Conservation (phyloP, 2,797 vertebrate genomes). For the Rhodeus uyekii region DNA sequence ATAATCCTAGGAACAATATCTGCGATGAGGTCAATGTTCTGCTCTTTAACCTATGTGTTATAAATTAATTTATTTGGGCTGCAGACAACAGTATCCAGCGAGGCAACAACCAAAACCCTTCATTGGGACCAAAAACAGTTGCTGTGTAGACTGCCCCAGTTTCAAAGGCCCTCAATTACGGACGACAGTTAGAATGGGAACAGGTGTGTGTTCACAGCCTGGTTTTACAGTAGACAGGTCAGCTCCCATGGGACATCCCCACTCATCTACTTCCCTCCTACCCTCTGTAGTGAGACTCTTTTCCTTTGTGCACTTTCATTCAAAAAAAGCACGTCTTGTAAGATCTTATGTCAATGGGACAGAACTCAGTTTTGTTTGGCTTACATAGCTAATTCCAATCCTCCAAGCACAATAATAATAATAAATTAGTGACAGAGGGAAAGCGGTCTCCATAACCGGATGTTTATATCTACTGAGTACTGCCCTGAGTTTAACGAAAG, state of each 20-base stretch:
- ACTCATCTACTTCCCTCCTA: conserved; percentile 49
- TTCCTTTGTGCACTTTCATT: conserved; percentile 42
- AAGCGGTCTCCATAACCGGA: conserved; percentile 32
- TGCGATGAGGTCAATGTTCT: conserved; percentile 14
- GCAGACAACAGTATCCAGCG: conserved; percentile 29
- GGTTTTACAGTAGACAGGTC: conserved; percentile 41
- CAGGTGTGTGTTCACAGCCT: conserved; percentile 47
- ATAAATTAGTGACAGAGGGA: conserved; percentile 39
- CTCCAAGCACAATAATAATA: conserved; percentile 2
- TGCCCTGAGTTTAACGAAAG: conserved; percentile 49
- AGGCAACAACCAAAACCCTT: conserved; percentile 17
- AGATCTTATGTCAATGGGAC: not conserved
- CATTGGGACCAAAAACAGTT: not conserved
- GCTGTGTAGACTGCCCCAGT: conserved; percentile 44
- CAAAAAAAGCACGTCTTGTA: conserved; percentile 9
- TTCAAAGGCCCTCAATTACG: conserved; percentile 46
- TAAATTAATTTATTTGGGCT: conserved; percentile 18
- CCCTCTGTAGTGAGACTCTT: conserved; percentile 38
- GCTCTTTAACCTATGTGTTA: conserved; percentile 30
- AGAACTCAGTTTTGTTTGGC: not conserved
- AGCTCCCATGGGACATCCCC: conserved; percentile 47
- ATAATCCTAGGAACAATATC: conserved; percentile 25
- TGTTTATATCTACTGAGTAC: conserved; percentile 51
- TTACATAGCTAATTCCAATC: not conserved
- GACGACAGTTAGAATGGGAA: conserved; percentile 33